Evolutionary conservation across 2,113 vertebrate genomes (phyloP), one percentile per base, ranked within the genome.

Genomic region (Podiceps cristatus): DNA sequence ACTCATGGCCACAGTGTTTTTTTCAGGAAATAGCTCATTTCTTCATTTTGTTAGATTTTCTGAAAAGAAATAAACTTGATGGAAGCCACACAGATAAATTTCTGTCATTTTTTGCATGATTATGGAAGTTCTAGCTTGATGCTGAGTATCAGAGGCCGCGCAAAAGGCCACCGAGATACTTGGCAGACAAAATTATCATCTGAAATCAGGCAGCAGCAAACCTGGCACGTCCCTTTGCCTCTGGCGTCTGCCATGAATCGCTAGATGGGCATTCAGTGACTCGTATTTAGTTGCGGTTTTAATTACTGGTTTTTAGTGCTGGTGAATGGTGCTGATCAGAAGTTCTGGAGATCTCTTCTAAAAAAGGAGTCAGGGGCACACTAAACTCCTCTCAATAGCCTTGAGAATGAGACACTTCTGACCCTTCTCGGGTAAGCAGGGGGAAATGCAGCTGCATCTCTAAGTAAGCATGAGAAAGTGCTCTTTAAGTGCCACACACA

Each of bases 401-500:
- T 93, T 40, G 45, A 49, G 49, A 52, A 72, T 2, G 13, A 75
- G 56, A 59, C 44, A 22, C 58, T 77, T 74, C 79, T 68, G 83
- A 49, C 52, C 67, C 50, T 56, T 63, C 74, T 22, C 3, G 3
- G 75, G 59, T 49, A 37, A 91, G 76, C 20, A 88, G 42, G 7
- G 44, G 47, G 23, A 90, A 78, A 81, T 14, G 44, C 20, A 93
- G 79, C 79, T 88, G 75, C 59, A 67, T 44, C 80, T 58, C 66
- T 49, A 83, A 35, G 27, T 2, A 64, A 62, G 42, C 31, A 44
- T 58, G 40, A 92, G 15, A 91, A 96, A 97, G 95, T 94, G 93
- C 96, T 94, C 79, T 60, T 31, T 68, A 96, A 96, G 96, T 96
- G 97, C 88, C 69, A 87, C 19, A 15, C 10, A 67, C 11, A 91